These are phyloP conservation scores for Ataeniobius toweri DNA, from an alignment of 2,797 vertebrate species.

Conservation along the genomic window DNA sequence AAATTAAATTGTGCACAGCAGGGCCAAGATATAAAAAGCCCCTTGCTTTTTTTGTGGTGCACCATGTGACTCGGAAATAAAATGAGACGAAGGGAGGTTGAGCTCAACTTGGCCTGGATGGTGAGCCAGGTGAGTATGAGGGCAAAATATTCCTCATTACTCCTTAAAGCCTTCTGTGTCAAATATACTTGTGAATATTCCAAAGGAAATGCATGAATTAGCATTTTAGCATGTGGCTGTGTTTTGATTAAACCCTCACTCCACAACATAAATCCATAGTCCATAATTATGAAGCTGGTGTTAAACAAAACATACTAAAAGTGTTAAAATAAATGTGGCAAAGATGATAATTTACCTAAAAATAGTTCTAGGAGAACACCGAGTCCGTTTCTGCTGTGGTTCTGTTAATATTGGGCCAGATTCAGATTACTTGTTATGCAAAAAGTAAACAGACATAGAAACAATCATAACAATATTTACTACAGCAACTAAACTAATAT, in stretches of 20 bases:
- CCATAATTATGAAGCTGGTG: not conserved
- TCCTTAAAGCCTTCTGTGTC: conserved; percentile 15
- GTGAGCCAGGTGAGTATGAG: conserved; percentile 1
- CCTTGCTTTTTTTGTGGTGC: conserved; percentile 26
- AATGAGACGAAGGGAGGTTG: conserved; percentile 7
- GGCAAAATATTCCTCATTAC: not conserved
- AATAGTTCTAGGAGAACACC: not conserved
- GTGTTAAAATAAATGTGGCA: not conserved
- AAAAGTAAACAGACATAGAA: too few relatives aligned
- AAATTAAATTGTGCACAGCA: conserved; percentile 47
- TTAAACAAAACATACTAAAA: conserved; percentile 2
- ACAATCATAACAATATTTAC: too few relatives aligned
- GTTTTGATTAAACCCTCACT: not conserved
- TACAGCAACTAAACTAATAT: too few relatives aligned
- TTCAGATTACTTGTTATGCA: not conserved
- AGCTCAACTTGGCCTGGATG: conserved; percentile 29
- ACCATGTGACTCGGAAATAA: conserved; percentile 21
- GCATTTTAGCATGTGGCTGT: not conserved
- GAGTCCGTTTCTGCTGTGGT: not conserved
- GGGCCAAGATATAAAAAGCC: conserved; percentile 32
- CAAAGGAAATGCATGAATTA: not conserved
- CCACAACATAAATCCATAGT: not conserved
- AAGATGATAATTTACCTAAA: not conserved
- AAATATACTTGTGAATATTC: conserved; percentile 3
- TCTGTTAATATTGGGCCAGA: not conserved